These are phyloP conservation scores for Paradoxurus hermaphroditus DNA, from an alignment of 2,113 vertebrate species.

Conservation along the genomic window DNA sequence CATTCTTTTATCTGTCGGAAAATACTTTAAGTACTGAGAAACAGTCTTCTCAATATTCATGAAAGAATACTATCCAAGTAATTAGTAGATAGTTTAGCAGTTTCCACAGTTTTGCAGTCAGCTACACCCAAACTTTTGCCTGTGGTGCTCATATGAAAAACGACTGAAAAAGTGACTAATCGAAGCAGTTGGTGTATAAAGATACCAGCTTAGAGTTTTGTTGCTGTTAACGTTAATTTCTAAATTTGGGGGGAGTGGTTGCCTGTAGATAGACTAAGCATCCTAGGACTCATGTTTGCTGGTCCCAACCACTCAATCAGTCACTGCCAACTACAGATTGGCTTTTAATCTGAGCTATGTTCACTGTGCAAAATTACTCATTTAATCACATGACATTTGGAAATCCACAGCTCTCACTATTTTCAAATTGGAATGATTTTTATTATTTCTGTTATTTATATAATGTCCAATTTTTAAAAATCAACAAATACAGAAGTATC, in stretches of 20 bases:
- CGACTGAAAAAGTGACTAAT: constrained; percentile 42
- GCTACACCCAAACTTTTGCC: constrained; percentile 48
- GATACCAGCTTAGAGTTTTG: constrained; percentile 4
- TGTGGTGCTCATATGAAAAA: constrained; percentile 58
- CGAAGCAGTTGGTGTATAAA: constrained; percentile 31
- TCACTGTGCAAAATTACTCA: background rate
- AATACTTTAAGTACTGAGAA: constrained; percentile 56
- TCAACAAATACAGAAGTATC: background rate
- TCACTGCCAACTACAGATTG: background rate
- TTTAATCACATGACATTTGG: background rate
- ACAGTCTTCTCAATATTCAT: constrained; percentile 62
- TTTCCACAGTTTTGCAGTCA: constrained; percentile 50
- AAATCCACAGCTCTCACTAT: background rate
- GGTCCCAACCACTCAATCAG: background rate
- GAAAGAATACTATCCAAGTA: constrained; percentile 56
- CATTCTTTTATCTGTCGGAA: constrained; percentile 48
- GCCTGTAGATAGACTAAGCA: constrained; percentile 5
- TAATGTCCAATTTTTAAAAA: background rate
- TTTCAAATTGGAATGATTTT: constrained; percentile 2
- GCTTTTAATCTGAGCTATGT: background rate
- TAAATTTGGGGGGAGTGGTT: background rate
- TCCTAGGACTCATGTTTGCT: background rate
- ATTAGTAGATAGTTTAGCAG: constrained; percentile 66
- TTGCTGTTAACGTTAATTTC: constrained; percentile 32
- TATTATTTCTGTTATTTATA: background rate